Conservation (phyloP, 2,888 invertebrate genomes). For the Xanthia icteritia region DNA sequence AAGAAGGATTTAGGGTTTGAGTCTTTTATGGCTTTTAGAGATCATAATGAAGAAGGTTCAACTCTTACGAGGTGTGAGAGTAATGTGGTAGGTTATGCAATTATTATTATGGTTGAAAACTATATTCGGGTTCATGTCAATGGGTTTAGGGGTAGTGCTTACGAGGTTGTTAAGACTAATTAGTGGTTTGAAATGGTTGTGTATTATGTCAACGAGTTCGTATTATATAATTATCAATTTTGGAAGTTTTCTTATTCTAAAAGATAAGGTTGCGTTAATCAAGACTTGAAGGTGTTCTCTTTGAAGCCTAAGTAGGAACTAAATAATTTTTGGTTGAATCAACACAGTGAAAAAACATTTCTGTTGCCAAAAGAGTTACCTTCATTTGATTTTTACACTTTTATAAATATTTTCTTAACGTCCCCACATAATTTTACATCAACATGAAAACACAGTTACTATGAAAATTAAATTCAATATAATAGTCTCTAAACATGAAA, state of each 20-base stretch:
- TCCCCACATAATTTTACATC: neutral
- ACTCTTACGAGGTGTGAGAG: too few relatives aligned
- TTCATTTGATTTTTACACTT: neutral
- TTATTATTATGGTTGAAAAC: conserved; percentile 4
- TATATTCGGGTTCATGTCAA: conserved; percentile 11
- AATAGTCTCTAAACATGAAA: conserved; percentile 56
- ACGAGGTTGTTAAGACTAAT: neutral
- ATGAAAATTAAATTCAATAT: conserved; percentile 54
- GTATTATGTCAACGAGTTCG: neutral
- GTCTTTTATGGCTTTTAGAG: neutral
- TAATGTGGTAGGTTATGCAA: neutral
- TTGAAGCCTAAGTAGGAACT: neutral
- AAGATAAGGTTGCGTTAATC: neutral
- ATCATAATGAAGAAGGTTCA: neutral
- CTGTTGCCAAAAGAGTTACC: neutral
- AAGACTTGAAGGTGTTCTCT: neutral
- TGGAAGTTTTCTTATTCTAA: neutral
- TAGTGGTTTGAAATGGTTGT: neutral
- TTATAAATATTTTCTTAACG: neutral
- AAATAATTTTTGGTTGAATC: neutral
- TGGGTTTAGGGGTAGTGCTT: neutral
- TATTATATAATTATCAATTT: neutral
- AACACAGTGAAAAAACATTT: neutral
- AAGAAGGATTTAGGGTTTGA: neutral
- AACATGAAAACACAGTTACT: neutral